These are phyloP conservation scores for Rhamphomyia laevipes DNA, from an alignment of 2,888 invertebrate species.

Conservation along the genomic window DNA sequence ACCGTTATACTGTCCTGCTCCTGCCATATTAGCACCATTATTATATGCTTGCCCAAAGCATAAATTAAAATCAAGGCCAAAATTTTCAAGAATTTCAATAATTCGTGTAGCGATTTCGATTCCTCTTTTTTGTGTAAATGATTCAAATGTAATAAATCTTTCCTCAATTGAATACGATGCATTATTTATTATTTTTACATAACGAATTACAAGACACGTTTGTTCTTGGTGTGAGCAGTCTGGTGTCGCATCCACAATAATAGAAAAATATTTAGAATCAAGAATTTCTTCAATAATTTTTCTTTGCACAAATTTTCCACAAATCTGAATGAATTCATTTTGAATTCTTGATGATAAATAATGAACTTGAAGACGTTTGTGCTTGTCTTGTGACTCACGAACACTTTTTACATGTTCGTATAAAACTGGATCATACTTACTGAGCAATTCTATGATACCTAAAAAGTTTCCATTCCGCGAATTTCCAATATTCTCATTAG, in stretches of 20 bases:
- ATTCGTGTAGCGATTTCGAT: not conserved
- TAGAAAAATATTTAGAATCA: not conserved
- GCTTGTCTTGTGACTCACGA: not conserved
- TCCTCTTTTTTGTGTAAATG: not conserved
- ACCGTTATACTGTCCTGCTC: not conserved
- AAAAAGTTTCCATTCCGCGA: not conserved
- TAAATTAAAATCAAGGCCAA: not conserved
- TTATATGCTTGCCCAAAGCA: constrained; percentile 6
- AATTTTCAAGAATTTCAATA: not conserved
- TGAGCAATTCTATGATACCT: not conserved
- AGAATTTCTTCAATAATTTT: not conserved
- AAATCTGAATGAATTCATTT: constrained; percentile 4
- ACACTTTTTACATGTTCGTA: not conserved
- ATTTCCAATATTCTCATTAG: not conserved
- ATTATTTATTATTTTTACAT: not conserved
- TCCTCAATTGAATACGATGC: not conserved
- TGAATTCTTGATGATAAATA: not conserved
- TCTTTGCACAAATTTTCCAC: not conserved
- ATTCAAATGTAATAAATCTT: not conserved
- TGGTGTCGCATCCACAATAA: not conserved
- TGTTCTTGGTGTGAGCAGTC: constrained; percentile 3
- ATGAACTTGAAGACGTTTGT: constrained; percentile 3
- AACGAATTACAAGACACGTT: constrained; percentile 1
- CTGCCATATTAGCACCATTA: constrained; percentile 5
- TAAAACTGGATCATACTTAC: not conserved